Evolutionary conservation across 92 coral and sea anemone genomes (phyloP).

Genomic region (Epizoanthus scotinus): DNA sequence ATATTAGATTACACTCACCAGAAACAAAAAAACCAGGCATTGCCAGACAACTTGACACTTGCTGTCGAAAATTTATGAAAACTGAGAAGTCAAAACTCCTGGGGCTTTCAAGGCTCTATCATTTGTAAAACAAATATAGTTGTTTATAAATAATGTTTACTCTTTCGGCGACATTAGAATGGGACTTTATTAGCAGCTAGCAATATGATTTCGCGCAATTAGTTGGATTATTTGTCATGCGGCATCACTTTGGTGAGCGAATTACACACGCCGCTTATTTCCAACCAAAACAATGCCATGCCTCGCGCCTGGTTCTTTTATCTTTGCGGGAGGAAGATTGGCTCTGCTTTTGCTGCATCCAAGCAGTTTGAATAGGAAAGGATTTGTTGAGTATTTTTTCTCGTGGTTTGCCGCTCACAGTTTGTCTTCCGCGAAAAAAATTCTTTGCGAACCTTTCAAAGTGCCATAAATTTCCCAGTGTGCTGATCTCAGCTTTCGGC

Average conservation of each 20-base stretch:
- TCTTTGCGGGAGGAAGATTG: constrained; percentile 55
- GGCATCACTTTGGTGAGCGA: constrained; percentile 48
- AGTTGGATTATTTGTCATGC: constrained; percentile 63
- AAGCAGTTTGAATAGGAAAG: constrained; percentile 40
- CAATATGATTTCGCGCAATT: constrained; percentile 77
- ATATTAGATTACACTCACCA: background rate
- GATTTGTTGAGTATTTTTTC: constrained; percentile 38
- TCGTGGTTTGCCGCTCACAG: constrained; percentile 31
- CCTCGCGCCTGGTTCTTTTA: constrained; percentile 46
- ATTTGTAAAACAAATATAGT: constrained; percentile 32
- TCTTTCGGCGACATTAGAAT: constrained; percentile 81
- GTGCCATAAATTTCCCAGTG: constrained; percentile 38
- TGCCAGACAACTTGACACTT: constrained; percentile 30
- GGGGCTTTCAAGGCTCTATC: constrained; percentile 2
- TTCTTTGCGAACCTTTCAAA: constrained; percentile 40
- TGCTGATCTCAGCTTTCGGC: constrained; percentile 42
- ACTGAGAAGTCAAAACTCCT: constrained; percentile 6
- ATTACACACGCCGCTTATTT: constrained; percentile 50
- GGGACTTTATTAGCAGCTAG: constrained; percentile 72
- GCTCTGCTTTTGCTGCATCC: constrained; percentile 32
- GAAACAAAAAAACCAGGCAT: background rate
- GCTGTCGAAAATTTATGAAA: constrained; percentile 1
- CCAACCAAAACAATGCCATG: constrained; percentile 49
- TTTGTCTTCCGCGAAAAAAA: constrained; percentile 51
- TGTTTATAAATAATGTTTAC: constrained; percentile 55